phyloP scores from a whole-genome alignment of 2,797 vertebrate species.

The Pyrrhura leucotis region DNA sequence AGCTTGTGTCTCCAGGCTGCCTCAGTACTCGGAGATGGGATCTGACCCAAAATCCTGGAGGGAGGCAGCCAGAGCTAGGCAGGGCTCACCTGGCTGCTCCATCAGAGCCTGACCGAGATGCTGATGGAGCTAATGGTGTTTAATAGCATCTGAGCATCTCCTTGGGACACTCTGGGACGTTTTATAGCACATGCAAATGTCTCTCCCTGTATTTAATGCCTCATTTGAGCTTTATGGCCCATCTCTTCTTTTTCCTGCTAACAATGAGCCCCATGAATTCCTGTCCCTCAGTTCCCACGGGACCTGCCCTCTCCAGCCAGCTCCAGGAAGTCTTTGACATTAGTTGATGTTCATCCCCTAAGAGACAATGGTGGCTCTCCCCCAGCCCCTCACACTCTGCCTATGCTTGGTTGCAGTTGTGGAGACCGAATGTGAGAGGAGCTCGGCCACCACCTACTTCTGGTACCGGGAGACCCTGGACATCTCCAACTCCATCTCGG shows the following conservation, averaged over 20 bases:
- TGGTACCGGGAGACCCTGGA: slow-evolving; percentile 96
- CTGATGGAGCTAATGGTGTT: neutral
- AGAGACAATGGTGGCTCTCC: accelerated
- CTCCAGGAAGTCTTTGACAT: neutral
- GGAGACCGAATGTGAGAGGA: slow-evolving; percentile 94
- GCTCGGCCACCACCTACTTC: slow-evolving; percentile 97
- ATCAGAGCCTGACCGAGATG: accelerated
- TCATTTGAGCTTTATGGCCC: neutral
- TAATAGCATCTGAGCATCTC: neutral
- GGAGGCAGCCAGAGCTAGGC: neutral
- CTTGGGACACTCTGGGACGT: neutral
- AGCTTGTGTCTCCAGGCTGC: neutral
- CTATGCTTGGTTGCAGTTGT: slow-evolving; percentile 79
- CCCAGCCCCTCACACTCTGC: neutral
- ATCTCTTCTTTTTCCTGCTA: neutral
- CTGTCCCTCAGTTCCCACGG: neutral
- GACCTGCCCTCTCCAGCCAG: neutral
- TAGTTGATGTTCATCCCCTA: neutral
- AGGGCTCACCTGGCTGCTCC: neutral
- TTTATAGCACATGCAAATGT: neutral
- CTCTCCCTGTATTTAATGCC: neutral
- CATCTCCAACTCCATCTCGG: slow-evolving; percentile 92
- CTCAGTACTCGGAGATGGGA: accelerated
- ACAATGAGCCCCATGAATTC: neutral
- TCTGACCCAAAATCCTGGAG: neutral